These are phyloP conservation scores for Malurus elegans DNA, from an alignment of 2,113 vertebrate species.

Conservation along the genomic window DNA sequence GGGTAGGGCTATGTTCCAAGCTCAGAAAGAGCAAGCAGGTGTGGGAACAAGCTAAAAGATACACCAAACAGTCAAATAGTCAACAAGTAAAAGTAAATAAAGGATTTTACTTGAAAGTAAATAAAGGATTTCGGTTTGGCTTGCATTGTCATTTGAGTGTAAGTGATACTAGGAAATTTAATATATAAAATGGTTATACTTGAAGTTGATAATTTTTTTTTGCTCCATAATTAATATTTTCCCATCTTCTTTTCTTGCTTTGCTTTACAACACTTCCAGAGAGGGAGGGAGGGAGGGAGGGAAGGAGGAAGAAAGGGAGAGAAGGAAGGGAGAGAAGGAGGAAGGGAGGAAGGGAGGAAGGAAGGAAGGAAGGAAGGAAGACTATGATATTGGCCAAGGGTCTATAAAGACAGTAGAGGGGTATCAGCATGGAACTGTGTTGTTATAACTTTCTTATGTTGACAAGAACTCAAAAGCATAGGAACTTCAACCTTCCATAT, in stretches of 20 bases:
- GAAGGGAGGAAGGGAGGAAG: no score
- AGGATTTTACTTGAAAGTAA: neutral
- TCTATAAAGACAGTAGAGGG: neutral
- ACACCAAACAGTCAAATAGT: neutral
- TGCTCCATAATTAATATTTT: neutral
- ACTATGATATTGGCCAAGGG: neutral
- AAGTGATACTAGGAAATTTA: neutral
- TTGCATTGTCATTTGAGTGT: neutral
- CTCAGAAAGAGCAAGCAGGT: neutral
- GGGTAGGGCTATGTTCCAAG: neutral
- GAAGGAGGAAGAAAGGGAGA: neutral
- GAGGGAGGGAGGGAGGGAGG: fast-evolving
- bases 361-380: neutral
- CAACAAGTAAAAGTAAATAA: neutral
- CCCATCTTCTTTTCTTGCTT: neutral
- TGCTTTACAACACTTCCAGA: neutral
- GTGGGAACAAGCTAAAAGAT: neutral
- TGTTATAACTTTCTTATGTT: neutral
- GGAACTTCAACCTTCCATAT: neutral
- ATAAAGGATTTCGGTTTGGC: neutral
- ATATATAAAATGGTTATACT: neutral
- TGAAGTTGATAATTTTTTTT: neutral
- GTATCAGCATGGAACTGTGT: neutral
- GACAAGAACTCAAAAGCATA: neutral
- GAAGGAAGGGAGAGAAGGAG: neutral